Percentiles rank a stretch among this genome's conserved stretches.
Conservation (phyloP, 2,797 vertebrate species). For the Syndactyla subalaris region DNA sequence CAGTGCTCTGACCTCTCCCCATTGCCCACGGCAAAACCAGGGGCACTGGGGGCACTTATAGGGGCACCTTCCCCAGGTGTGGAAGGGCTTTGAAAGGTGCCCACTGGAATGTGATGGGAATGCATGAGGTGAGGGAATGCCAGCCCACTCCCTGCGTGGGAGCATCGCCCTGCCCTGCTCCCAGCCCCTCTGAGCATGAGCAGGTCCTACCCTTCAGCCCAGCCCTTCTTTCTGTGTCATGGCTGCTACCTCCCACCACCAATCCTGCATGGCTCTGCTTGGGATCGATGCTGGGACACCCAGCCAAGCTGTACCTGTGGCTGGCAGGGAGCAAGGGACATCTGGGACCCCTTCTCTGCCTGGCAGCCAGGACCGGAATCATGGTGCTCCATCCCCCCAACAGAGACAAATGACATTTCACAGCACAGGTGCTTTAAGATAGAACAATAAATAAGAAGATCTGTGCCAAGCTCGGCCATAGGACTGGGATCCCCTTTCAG, state of each 20-base stretch:
- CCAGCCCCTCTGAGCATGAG: background rate
- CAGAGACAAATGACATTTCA: background rate
- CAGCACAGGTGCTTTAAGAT: background rate
- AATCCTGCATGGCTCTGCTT: accelerated
- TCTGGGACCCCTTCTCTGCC: background rate
- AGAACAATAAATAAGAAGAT: background rate
- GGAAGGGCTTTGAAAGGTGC: background rate
- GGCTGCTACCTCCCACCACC: background rate
- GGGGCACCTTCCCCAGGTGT: background rate
- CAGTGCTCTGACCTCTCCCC: background rate
- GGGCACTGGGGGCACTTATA: background rate
- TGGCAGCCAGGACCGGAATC: background rate
- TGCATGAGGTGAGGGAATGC: background rate
- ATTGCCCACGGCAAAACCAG: background rate
- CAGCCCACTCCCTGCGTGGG: background rate
- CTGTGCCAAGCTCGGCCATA: background rate
- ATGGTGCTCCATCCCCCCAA: background rate
- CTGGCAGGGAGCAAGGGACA: background rate
- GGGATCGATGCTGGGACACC: accelerated
- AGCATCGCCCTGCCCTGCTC: background rate
- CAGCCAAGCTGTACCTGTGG: background rate
- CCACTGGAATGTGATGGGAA: background rate
- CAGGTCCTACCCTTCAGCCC: background rate
- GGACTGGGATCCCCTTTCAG: slow-evolving; percentile 37
- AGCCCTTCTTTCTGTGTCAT: background rate